Evolutionary conservation across 2,888 invertebrate species (phyloP), one percentile per base, ranked within the genome.

Genomic region (Lasioglossum vierecki): DNA sequence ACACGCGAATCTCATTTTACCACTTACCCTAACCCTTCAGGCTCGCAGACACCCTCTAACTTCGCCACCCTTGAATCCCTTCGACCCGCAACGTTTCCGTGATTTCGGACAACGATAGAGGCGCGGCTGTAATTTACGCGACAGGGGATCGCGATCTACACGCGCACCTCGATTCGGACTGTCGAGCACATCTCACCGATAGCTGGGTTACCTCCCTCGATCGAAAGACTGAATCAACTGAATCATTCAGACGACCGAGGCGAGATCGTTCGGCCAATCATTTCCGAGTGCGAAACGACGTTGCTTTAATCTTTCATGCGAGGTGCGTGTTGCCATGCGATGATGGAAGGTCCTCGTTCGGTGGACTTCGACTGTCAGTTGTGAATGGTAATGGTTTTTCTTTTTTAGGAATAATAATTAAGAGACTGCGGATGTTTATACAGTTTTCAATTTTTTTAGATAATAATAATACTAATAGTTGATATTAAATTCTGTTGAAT

Each of bases 1-100:
- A 89, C 88, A 89, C 83, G 82, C 83, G 71, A 91, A 91, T 88
- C 82, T 87, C 87, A 75, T 91, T 86, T 80, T 63, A 71, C 83
- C 78, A 72, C 57, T 87, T 82, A 87, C 74, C 80, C 83, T 88
- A 44, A 76, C 74, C 75, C 71, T 76, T 76, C 76, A 60, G 46
- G n/a, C 9, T 53, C 53, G 22, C 53, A 53, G 53, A n/a, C 9
- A 53, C 53, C 53, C 53, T 53, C 49, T 15, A 35, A 57, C 70
- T 66, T 41, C 66, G 53, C 22, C 53, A 22, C 49, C 76, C 22
- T 80, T n/a, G 71, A 76, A 82, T 74, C 75, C 44, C 78, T 68
- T 44, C 53, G 13, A 53, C 30, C 35, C 73, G 57, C 73, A 79
- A 53, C 39, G 63, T 84, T 84, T 85, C 82, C 86, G 80, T 84